Evolutionary conservation across 2,888 invertebrate genomes (phyloP), one percentile per base, ranked within the genome.

Genomic region (Temnothorax unifasciatus): DNA sequence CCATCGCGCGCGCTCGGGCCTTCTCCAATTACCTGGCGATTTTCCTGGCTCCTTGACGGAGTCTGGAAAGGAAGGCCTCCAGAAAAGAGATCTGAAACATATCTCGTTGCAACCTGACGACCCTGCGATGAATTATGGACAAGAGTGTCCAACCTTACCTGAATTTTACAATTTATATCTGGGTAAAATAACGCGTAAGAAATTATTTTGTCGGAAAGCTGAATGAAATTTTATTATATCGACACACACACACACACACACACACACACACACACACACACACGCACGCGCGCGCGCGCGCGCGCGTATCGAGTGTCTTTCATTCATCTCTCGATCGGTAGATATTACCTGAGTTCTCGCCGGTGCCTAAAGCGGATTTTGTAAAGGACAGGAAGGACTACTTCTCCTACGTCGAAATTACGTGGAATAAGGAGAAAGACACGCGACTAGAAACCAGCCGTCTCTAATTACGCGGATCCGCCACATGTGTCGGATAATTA

Each of bases 371-470:
- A 15, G 13, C 8, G 29, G 29, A 47, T 68, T 68, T 44, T 66
- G 21, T 44, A 29, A 68, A 25, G 15, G 5, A 47, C 47, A 15
- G 15, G 21, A 15, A 18, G 44, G 64, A n/a, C 13, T n/a, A 0
- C 3, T n/a, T n/a, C 52, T 8, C 54, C 21, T n/a, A 13, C 21
- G 3, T n/a, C 13, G 21, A 21, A 15, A 63, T 64, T 63, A 29
- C 13, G 6, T 63, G 29, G 13, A 63, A 34, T 47, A 18, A 63
- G 47, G 50, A 57, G 38, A 29, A 3, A 68, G 38, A 25, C 50
- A 25, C 5, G 9, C 34, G 52, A 61, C 54, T 54, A 44, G 52
- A 64, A 83, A 82, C 83, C 83, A 73, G 82, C 74, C 52, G 47
- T 50, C 63, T 50, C 50, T 52, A 76, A 76, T 76, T 64, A 63